These are phyloP conservation scores for Clarias batrachus DNA, from an alignment of 2,113 vertebrate species.

Conservation along the genomic window DNA sequence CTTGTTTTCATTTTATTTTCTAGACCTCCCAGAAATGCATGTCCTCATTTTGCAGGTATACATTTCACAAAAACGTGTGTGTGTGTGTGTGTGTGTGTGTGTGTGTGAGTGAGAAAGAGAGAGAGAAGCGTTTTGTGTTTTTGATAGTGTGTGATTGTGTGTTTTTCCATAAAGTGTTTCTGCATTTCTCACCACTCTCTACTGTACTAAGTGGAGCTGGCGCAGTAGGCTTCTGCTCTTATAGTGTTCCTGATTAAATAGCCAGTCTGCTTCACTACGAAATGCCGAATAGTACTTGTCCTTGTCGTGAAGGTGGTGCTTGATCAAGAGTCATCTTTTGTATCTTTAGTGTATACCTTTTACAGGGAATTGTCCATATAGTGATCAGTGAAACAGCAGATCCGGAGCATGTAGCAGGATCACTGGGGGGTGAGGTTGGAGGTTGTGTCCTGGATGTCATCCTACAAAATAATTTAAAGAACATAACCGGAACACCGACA, in stretches of 20 bases:
- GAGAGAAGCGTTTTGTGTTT: neutral
- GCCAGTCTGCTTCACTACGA: neutral
- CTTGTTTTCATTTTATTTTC: too few species aligned
- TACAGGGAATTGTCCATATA: neutral
- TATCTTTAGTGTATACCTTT: neutral
- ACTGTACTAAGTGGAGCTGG: neutral
- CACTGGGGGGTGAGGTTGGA: neutral
- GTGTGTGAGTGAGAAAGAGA: neutral
- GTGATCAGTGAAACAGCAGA: neutral
- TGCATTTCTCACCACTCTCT: neutral
- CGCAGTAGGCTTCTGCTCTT: neutral
- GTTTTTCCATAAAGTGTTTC: conserved; percentile 7
- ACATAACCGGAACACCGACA: neutral
- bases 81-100: conserved; percentile 4
- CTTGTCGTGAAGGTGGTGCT: neutral
- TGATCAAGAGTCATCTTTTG: neutral
- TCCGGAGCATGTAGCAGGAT: too few species aligned
- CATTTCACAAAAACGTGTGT: neutral
- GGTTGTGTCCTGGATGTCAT: too few species aligned
- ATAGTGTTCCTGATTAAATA: neutral
- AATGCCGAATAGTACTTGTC: neutral
- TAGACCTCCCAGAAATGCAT: too few species aligned
- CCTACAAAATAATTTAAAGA: neutral
- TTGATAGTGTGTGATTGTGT: neutral
- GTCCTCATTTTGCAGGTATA: too few species aligned